phyloP scores from a whole-genome alignment of 2,888 invertebrate genomes.

The Osedax frankpressi region DNA sequence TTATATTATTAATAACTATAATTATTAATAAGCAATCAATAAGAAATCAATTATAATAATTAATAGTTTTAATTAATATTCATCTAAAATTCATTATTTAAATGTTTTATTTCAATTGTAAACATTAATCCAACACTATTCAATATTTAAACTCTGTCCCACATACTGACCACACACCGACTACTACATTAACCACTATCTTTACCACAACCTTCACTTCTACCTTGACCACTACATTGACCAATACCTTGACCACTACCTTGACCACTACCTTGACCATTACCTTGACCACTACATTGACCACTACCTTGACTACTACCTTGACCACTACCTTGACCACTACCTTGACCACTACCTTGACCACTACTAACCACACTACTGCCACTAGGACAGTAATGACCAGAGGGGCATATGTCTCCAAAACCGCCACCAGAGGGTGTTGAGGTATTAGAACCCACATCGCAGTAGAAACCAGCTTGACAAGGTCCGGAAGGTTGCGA shows the following conservation, averaged over 20 bases:
- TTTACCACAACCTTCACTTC: background rate
- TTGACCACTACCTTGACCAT: background rate
- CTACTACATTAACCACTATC: background rate
- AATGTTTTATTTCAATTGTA: too few relatives aligned
- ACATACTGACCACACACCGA: constrained; percentile 2
- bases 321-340: background rate
- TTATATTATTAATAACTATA: too few relatives aligned
- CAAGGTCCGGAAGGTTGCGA: constrained; percentile 23
- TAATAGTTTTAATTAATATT: too few relatives aligned
- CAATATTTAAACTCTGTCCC: too few relatives aligned
- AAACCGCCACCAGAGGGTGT: constrained; percentile 33
- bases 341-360: background rate
- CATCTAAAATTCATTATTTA: too few relatives aligned
- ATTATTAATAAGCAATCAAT: too few relatives aligned
- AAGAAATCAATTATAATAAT: too few relatives aligned
- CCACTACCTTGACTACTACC: background rate
- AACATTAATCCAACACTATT: too few relatives aligned
- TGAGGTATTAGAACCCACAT: constrained; percentile 29
- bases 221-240: background rate
- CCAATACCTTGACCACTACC: background rate
- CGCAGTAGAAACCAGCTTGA: constrained; percentile 37
- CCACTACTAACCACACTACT: too few relatives aligned
- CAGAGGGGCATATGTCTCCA: constrained; percentile 37
- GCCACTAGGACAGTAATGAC: constrained; percentile 38
- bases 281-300: background rate